These are phyloP conservation scores for Xenentodon cancila DNA, from an alignment of 2,797 vertebrate genomes.

Conservation along the genomic window DNA sequence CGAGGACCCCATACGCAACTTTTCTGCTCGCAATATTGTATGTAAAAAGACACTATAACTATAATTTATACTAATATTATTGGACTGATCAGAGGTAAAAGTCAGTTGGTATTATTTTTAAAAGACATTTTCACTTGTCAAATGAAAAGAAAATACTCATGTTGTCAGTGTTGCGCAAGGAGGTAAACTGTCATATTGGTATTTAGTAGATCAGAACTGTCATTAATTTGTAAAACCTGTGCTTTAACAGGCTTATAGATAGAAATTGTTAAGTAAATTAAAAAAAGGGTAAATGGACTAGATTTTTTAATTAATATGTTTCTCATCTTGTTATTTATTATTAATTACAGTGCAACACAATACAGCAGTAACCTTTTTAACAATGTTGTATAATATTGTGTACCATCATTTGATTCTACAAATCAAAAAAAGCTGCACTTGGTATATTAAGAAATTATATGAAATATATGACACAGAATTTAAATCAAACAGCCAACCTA, in stretches of 20 bases:
- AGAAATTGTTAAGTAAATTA: not conserved
- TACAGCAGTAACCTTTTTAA: not conserved
- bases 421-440: constrained; percentile 15
- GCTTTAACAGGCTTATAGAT: not conserved
- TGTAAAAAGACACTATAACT: constrained; percentile 45
- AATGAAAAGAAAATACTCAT: not conserved
- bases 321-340: no score
- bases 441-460: not conserved
- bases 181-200: not conserved
- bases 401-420: not conserved
- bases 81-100: not conserved
- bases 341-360: not conserved
- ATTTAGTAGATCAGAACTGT: not conserved
- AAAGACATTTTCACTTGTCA: no score
- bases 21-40: constrained; percentile 96
- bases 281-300: no score
- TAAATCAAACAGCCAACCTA: not conserved
- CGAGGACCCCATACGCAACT: constrained; percentile 95
- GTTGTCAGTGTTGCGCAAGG: not conserved
- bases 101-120: not conserved
- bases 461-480: not conserved
- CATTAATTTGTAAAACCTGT: not conserved
- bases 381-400: not conserved
- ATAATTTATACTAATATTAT: not conserved
- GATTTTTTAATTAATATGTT: no score